These are phyloP conservation scores for Diadumene lineata DNA, from an alignment of 92 coral and sea anemone genomes.

Conservation along the genomic window DNA sequence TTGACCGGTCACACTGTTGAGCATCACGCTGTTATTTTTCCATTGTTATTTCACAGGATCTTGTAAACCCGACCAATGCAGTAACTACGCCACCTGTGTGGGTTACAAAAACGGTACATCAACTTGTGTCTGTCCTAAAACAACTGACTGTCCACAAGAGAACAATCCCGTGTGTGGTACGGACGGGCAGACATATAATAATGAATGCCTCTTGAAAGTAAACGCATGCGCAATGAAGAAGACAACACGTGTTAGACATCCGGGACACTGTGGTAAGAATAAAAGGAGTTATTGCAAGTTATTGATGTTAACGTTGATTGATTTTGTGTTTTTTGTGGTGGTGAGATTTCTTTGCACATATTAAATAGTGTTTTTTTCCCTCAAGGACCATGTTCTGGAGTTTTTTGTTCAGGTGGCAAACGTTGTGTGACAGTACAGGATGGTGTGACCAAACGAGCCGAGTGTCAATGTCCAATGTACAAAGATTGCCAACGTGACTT, in stretches of 20 bases:
- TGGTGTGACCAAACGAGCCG: constrained; percentile 42
- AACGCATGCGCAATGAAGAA: constrained; percentile 67
- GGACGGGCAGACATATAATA: constrained; percentile 72
- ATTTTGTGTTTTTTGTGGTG: neutral
- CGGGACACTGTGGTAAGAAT: constrained; percentile 92
- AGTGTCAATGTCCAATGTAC: constrained; percentile 73
- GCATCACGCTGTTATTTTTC: neutral
- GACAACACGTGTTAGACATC: constrained; percentile 62
- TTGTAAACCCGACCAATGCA: constrained; percentile 62
- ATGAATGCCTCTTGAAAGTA: constrained; percentile 74
- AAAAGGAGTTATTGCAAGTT: too few species aligned
- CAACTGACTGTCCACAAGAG: constrained; percentile 70
- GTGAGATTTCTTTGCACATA: neutral
- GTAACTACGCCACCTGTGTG: constrained; percentile 64
- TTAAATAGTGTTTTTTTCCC: neutral
- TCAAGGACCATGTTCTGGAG: constrained; percentile 28
- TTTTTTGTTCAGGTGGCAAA: constrained; percentile 57
- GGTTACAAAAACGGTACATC: constrained; percentile 59
- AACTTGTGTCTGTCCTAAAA: constrained; percentile 73
- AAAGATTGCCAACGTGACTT: constrained; percentile 77
- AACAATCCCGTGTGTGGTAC: constrained; percentile 84
- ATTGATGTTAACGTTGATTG: too few species aligned
- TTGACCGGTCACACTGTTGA: too few species aligned
- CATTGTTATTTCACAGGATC: constrained; percentile 48
- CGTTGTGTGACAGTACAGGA: constrained; percentile 59